A percentile compares a stretch with the other conserved stretches of the same genome.
Conservation (phyloP, 2,113 vertebrate genomes). For the Dipodomys ordii region DNA sequence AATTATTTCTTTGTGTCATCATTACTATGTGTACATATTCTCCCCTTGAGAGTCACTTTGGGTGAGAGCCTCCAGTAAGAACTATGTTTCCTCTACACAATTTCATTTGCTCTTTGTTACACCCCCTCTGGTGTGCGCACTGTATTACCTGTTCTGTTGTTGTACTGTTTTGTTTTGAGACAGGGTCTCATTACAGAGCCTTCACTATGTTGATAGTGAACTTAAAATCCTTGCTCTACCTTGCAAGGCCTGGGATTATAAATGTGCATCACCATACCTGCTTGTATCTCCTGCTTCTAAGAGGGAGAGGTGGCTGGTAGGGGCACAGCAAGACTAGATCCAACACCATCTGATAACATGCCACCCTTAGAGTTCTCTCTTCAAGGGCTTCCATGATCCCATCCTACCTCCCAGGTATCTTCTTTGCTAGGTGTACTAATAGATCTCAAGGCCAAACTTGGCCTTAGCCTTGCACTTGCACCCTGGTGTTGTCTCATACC, state of each 20-base stretch:
- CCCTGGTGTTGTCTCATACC: too few relatives aligned
- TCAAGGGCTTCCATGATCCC: neutral
- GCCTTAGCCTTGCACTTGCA: neutral
- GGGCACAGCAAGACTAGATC: neutral
- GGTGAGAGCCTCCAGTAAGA: neutral
- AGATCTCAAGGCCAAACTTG: neutral
- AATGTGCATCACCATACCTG: too few relatives aligned
- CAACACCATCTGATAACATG: accelerated
- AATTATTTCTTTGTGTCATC: neutral
- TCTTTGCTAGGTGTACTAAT: neutral
- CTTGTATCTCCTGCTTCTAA: too few relatives aligned
- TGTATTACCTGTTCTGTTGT: neutral
- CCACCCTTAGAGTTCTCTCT: neutral
- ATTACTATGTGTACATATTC: neutral
- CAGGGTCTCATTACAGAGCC: neutral
- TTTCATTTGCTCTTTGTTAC: neutral
- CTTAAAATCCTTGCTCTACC: too few relatives aligned
- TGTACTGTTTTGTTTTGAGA: neutral
- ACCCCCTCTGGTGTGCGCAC: neutral
- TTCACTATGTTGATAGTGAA: too few relatives aligned
- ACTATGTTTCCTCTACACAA: accelerated
- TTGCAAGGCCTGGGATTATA: too few relatives aligned
- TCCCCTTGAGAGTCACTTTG: neutral
- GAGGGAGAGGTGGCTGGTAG: too few relatives aligned
- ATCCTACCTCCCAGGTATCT: neutral